A percentile compares a stretch with the other conserved stretches of the same genome.
Evolutionary conservation across 2,113 vertebrate genomes (phyloP).

Genomic region (Bostrychus sinensis): DNA sequence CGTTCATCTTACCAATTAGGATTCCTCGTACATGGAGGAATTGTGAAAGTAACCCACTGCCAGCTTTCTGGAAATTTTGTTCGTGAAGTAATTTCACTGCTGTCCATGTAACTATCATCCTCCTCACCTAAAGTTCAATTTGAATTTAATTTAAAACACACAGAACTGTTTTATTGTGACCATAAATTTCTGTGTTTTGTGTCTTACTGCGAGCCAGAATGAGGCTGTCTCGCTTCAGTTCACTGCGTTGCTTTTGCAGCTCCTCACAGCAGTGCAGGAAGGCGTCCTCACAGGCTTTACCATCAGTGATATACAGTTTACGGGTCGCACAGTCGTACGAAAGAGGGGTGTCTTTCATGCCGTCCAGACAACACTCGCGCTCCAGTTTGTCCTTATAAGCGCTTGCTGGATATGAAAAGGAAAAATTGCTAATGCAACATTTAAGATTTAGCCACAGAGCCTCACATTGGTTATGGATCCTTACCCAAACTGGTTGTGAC

Average conservation of each 20-base stretch:
- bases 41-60: too few species aligned
- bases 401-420: slow-evolving; percentile 58
- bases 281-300: too few species aligned
- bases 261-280: slow-evolving; percentile 86
- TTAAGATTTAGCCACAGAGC: not conserved
- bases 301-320: too few species aligned
- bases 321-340: too few species aligned
- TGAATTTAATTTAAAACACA: too few species aligned
- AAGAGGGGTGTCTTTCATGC: too few species aligned
- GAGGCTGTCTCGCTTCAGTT: slow-evolving; percentile 27
- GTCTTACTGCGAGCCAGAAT: slow-evolving; percentile 71
- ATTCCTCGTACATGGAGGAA: slow-evolving; percentile 62
- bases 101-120: slow-evolving; percentile 48
- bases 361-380: too few species aligned
- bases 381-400: slow-evolving; percentile 64
- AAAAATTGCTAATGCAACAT: not conserved
- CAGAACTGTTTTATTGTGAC: too few species aligned
- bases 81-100: slow-evolving; percentile 58
- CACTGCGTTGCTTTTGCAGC: slow-evolving; percentile 21
- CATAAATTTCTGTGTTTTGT: too few species aligned
- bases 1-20: slow-evolving; percentile 60
- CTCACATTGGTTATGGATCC: not conserved
- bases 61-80: too few species aligned
- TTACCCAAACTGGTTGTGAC: slow-evolving; percentile 61
- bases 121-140: slow-evolving; percentile 61